These are phyloP conservation scores for Paramormyrops hopkinsi DNA, from an alignment of 2,797 vertebrate species.

Conservation along the genomic window DNA sequence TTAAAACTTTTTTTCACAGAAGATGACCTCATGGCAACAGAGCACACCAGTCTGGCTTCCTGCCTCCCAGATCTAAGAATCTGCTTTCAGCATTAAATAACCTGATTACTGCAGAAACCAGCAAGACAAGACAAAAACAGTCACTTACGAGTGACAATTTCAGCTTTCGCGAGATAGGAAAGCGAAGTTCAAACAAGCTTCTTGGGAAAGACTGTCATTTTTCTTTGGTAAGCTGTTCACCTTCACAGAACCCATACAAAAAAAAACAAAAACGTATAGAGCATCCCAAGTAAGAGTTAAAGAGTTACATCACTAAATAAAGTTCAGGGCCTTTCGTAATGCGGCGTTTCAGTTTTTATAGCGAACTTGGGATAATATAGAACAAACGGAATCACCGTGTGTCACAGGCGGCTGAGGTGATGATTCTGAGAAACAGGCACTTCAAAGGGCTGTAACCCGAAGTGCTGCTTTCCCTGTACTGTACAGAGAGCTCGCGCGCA, in stretches of 20 bases:
- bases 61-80: background rate
- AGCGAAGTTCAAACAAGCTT: background rate
- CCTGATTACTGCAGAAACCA: background rate
- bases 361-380: background rate
- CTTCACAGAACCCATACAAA: background rate
- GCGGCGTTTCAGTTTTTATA: background rate
- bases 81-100: background rate
- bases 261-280: background rate
- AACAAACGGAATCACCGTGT: background rate
- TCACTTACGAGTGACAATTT: background rate
- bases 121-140: background rate
- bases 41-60: background rate
- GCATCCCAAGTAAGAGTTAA: background rate
- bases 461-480: background rate
- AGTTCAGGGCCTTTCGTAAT: background rate
- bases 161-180: background rate
- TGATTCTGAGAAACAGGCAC: background rate
- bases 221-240: background rate
- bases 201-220: background rate
- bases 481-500: background rate
- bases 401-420: background rate
- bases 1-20: background rate
- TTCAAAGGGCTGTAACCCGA: background rate
- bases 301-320: background rate
- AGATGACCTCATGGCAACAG: background rate